Evolutionary conservation across 2,888 invertebrate genomes (phyloP), one percentile per base, ranked within the genome.

Genomic region (Drosophila anceps): DNA sequence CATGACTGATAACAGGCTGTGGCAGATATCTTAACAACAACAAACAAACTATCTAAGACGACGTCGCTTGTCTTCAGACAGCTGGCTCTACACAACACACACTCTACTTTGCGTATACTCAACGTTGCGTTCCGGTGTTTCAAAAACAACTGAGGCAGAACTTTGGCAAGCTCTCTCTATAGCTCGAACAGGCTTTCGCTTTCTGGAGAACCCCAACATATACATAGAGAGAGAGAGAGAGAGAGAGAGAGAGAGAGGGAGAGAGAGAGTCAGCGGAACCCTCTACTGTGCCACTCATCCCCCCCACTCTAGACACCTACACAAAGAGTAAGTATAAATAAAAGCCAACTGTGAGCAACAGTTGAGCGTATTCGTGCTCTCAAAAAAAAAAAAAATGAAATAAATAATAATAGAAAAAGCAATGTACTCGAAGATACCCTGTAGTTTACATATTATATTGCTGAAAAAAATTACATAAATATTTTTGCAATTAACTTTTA

Each of bases 111-210:
- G 85, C 88, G 88, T 75, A 73, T 73, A 67, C 74, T 79, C 66
- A 65, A 78, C 78, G 66, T 71, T 37, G 27, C 76, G 62, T 71
- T 66, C 37, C 72, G 76, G 63, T 79, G 82, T 84, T 84, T 82
- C 72, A 84, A 58, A 73, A 65, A 69, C 76, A 84, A 84, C 88
- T 84, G 76, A 84, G 72, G 43, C 57, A 60, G 27, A 60, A 60
- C 50, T 31, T 43, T 35, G 64, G 4, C 41, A 20, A 33, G 55
- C 57, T 70, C 60, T 60, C 35, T 39, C n/a, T 39, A 46, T 24
- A 46, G 65, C 82, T 55, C 67, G 39, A 20, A 41, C 69, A 55
- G 80, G 82, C 79, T 72, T 82, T 84, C 82, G 80, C 62, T 83
- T 83, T 87, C 85, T 84, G 88, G 76, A 79, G 80, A 87, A 78